A percentile compares a stretch with the other conserved stretches of the same genome.
Evolutionary conservation across 1,140 invertebrate species (phyloP).

Genomic region (Drosophila pachea): DNA sequence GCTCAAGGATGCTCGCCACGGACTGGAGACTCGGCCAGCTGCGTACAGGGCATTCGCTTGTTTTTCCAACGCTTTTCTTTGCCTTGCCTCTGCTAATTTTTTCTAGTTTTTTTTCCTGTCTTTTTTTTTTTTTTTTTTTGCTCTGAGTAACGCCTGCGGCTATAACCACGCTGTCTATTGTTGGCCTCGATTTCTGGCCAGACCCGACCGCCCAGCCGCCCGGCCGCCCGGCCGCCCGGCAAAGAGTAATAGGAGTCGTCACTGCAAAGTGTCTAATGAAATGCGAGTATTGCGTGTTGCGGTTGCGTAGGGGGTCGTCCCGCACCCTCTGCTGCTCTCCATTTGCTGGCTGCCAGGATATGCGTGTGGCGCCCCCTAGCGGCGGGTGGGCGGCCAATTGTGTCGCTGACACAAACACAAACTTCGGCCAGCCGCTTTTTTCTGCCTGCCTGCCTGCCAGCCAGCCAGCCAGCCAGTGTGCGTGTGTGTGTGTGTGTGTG

Average conservation of each 20-base stretch:
- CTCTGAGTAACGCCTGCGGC: conserved; percentile 27
- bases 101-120: no score
- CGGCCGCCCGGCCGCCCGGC: conserved; percentile 13
- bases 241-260: conserved; percentile 74
- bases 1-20: no score
- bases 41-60: neutral
- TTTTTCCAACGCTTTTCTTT: neutral
- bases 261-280: conserved; percentile 76
- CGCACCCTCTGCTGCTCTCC: conserved; percentile 38
- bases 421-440: conserved; percentile 32
- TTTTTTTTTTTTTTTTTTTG: no score
- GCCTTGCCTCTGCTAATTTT: no score
- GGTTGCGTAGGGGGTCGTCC: conserved; percentile 56
- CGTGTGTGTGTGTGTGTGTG: conserved; percentile 49
- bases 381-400: conserved; percentile 58
- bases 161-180: conserved; percentile 37
- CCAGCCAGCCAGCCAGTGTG: no score
- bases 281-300: conserved; percentile 76
- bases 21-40: neutral
- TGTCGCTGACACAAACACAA: conserved; percentile 70
- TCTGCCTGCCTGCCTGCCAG: no score
- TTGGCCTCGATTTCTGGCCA: conserved; percentile 8
- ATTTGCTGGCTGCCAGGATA: conserved; percentile 50
- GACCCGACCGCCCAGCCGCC: neutral
- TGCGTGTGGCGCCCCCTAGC: conserved; percentile 49